Conservation (phyloP, 2,797 vertebrate genomes). For the Antrozous pallidus region DNA sequence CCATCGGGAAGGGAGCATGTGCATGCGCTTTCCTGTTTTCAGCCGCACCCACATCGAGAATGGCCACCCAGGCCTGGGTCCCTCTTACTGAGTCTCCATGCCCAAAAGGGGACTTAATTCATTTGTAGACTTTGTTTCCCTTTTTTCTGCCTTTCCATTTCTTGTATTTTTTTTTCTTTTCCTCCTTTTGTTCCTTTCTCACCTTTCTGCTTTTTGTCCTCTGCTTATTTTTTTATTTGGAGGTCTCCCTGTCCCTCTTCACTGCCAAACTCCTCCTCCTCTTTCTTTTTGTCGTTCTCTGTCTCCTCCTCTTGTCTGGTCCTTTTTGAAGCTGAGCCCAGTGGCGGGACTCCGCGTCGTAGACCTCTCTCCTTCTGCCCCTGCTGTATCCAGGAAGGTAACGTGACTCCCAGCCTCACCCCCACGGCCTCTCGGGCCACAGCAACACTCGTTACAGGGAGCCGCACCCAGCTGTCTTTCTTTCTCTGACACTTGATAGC, state of each 20-base stretch:
- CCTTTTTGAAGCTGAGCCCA: constrained; percentile 97
- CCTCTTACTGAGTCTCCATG: constrained; percentile 76
- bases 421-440: constrained; percentile 78
- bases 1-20: neutral
- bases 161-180: constrained; percentile 82
- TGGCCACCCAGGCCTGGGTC: constrained; percentile 63
- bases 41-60: neutral
- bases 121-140: constrained; percentile 84
- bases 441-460: constrained; percentile 76
- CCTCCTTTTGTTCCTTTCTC: constrained; percentile 82
- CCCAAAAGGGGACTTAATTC: constrained; percentile 79
- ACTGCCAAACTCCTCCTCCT: constrained; percentile 80
- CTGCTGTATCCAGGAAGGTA: constrained; percentile 99
- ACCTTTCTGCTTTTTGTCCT: constrained; percentile 82
- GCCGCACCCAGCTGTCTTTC: constrained; percentile 39
- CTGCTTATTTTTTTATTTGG: constrained; percentile 84
- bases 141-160: constrained; percentile 85
- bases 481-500: constrained; percentile 48
- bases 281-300: constrained; percentile 70
- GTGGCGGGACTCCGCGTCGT: constrained; percentile 96
- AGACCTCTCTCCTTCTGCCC: constrained; percentile 99
- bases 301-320: constrained; percentile 81
- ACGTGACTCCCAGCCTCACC: constrained; percentile 85
- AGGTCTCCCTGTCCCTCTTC: constrained; percentile 80
- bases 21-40: neutral